Conservation (phyloP, 2,797 vertebrate species). For the Urosaurus nigricauda region DNA sequence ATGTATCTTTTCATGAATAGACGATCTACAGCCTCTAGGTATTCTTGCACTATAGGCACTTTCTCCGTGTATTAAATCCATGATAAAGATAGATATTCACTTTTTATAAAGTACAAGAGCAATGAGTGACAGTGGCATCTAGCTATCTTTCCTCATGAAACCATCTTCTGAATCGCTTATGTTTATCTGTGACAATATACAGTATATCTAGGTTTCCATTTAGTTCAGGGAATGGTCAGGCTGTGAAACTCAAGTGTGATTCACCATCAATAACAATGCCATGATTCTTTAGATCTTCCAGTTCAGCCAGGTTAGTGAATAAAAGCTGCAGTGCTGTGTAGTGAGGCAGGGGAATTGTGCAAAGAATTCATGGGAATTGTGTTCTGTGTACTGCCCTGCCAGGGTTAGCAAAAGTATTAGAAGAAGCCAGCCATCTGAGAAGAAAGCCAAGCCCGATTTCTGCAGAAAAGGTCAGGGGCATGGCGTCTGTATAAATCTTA, state of each 20-base stretch:
- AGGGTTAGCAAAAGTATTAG: slow-evolving; percentile 28
- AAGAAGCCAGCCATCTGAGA: slow-evolving; percentile 6
- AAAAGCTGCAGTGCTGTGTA: background rate
- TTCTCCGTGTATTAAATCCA: background rate
- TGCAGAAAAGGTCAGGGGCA: background rate
- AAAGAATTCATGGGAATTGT: slow-evolving; percentile 18
- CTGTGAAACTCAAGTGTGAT: background rate
- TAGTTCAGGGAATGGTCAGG: background rate
- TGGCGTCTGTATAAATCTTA: slow-evolving; percentile 44
- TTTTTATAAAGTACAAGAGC: slow-evolving; percentile 9
- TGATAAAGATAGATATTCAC: background rate
- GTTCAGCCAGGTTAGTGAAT: slow-evolving; percentile 10
- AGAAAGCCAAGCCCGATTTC: slow-evolving; percentile 14
- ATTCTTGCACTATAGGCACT: background rate
- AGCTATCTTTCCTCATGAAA: background rate
- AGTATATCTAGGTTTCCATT: background rate
- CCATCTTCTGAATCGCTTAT: background rate
- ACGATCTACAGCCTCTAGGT: background rate
- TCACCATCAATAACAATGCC: background rate
- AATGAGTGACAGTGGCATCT: too few relatives aligned
- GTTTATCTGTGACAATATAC: background rate
- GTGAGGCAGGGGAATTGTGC: background rate
- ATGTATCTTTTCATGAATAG: background rate
- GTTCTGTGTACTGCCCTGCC: slow-evolving; percentile 21
- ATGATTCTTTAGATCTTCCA: background rate